A percentile compares a stretch with the other conserved stretches of the same genome.
phyloP scores from a whole-genome alignment of 2,113 vertebrate species.

The Crypturellus undulatus region DNA sequence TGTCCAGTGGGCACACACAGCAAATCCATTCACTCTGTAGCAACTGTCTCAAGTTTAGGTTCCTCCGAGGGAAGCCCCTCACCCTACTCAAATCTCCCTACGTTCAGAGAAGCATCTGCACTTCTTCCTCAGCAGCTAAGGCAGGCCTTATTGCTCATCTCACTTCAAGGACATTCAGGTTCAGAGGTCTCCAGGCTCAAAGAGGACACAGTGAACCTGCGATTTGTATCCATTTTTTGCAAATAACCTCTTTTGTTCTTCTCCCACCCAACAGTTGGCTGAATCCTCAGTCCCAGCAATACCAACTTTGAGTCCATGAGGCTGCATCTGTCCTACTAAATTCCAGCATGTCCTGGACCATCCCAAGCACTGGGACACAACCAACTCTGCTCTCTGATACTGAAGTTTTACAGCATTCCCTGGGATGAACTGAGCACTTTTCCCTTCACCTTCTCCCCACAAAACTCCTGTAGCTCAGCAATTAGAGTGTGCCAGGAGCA shows the following conservation, averaged over 20 bases:
- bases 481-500: neutral
- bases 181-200: neutral
- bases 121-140: neutral
- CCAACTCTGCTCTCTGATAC: neutral
- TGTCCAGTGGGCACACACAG: conserved; percentile 61
- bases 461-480: neutral
- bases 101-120: neutral
- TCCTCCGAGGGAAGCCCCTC: neutral
- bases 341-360: neutral
- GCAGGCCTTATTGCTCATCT: neutral
- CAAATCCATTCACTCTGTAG: conserved; percentile 64
- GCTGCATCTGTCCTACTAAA: neutral
- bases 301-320: neutral
- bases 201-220: neutral
- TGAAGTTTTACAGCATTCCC: neutral
- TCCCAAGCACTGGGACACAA: neutral
- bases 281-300: neutral
- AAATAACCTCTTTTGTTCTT: neutral
- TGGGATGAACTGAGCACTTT: neutral
- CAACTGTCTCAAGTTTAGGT: neutral
- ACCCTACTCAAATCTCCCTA: neutral
- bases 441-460: neutral
- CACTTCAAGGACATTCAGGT: neutral
- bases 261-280: neutral
- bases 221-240: neutral